Percentiles rank a stretch among this genome's conserved stretches.
Evolutionary conservation across 2,797 vertebrate species (phyloP).

Genomic region (Sardinella longiceps): DNA sequence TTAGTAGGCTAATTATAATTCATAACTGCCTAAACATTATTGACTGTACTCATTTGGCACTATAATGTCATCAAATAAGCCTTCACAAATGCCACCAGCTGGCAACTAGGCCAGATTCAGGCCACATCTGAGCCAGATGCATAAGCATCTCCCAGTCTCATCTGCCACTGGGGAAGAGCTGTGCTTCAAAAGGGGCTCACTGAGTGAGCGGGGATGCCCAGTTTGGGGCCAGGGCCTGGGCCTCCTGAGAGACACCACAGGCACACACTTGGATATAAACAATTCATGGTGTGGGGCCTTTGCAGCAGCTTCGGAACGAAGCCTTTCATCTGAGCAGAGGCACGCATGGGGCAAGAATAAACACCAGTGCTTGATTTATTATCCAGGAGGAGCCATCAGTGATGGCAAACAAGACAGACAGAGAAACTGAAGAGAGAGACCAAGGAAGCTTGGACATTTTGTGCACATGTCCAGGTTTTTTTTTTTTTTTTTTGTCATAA

Average conservation of each 20-base stretch:
- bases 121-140: background rate
- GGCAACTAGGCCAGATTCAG: background rate
- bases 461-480: too few relatives aligned
- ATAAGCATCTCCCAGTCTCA: background rate
- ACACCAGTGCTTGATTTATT: background rate
- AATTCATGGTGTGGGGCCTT: background rate
- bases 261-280: conserved; percentile 37
- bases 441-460: too few relatives aligned
- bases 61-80: too few relatives aligned
- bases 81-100: too few relatives aligned
- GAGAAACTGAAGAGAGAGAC: background rate
- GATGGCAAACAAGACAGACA: background rate
- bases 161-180: background rate
- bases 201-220: background rate
- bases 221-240: background rate
- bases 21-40: too few relatives aligned
- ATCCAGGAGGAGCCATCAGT: background rate
- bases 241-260: conserved; percentile 10
- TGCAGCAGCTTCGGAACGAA: background rate
- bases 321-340: conserved; percentile 1
- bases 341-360: background rate
- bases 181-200: background rate
- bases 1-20: too few relatives aligned
- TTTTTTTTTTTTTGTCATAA: too few relatives aligned
- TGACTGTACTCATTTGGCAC: too few relatives aligned